phyloP scores from a whole-genome alignment of 2,797 vertebrate species.

The Serranus cabrilla region DNA sequence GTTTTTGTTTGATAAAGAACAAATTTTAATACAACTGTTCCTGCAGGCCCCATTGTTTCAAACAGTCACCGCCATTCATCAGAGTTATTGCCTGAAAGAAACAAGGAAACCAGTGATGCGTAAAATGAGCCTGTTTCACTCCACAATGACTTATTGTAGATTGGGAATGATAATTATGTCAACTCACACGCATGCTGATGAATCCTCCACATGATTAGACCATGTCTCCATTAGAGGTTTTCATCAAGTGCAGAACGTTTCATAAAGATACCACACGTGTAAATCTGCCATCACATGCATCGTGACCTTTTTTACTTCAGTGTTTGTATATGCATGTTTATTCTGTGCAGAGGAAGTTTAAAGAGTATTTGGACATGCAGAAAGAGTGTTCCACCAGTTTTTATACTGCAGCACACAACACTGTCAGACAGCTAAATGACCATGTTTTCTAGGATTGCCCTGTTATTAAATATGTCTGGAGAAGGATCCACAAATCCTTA shows the following conservation, averaged over 20 bases:
- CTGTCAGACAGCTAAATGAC: too few species aligned
- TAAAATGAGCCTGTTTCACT: constrained; percentile 55
- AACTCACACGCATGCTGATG: background rate
- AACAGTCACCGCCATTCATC: constrained; percentile 35
- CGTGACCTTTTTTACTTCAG: background rate
- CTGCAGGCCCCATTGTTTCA: constrained; percentile 24
- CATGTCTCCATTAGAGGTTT: constrained; percentile 21
- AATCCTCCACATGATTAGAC: background rate
- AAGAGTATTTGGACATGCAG: background rate
- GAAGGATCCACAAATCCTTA: too few species aligned
- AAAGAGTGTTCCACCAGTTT: too few species aligned
- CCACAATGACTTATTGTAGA: constrained; percentile 38
- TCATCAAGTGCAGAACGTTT: background rate
- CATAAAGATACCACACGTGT: background rate
- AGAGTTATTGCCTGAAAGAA: constrained; percentile 35
- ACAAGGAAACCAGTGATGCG: constrained; percentile 37
- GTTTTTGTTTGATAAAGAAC: constrained; percentile 3
- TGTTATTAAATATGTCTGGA: too few species aligned
- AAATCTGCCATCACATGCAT: background rate
- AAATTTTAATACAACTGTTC: background rate
- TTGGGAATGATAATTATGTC: constrained; percentile 28
- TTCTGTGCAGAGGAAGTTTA: background rate
- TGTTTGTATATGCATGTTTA: background rate
- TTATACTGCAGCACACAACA: too few species aligned
- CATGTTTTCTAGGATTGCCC: too few species aligned